Evolutionary conservation across 2,888 invertebrate genomes (phyloP).

Genomic region (Eretmocerus hayati): DNA sequence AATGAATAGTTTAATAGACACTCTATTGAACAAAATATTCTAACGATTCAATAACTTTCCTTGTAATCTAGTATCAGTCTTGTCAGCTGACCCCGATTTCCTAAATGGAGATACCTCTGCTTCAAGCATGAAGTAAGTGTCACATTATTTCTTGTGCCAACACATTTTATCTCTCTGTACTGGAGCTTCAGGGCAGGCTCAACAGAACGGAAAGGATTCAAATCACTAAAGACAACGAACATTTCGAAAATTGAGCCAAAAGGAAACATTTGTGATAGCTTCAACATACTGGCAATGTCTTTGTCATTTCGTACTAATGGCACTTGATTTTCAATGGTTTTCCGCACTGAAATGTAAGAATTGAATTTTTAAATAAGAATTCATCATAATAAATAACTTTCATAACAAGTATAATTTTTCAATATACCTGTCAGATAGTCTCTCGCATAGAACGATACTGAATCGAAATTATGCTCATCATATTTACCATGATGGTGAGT

Average conservation of each 20-base stretch:
- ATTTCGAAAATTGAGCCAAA: conserved; percentile 59
- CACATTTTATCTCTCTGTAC: conserved; percentile 46
- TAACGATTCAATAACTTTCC: conserved; percentile 19
- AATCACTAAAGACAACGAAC: conserved; percentile 59
- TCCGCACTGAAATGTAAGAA: conserved; percentile 26
- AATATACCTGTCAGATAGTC: conserved; percentile 69
- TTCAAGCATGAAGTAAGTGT: conserved; percentile 33
- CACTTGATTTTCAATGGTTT: conserved; percentile 38
- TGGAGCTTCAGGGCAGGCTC: conserved; percentile 68
- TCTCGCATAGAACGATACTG: conserved; percentile 72
- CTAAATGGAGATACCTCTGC: conserved; percentile 40
- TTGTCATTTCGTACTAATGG: conserved; percentile 60
- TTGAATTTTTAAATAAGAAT: too few relatives aligned
- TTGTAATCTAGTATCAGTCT: conserved; percentile 51
- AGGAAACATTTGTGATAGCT: conserved; percentile 43
- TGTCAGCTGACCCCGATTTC: conserved; percentile 53
- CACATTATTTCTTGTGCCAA: conserved; percentile 32
- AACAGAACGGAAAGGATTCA: conserved; percentile 71
- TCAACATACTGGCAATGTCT: conserved; percentile 55
- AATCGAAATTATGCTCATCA: conserved; percentile 64
- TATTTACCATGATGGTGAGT: conserved; percentile 74
- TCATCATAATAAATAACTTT: conserved; percentile 20
- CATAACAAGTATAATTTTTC: conserved; percentile 19
- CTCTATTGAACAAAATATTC: conserved; percentile 8
- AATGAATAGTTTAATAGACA: too few relatives aligned